Percentiles rank a stretch among this genome's conserved stretches.
phyloP scores from a whole-genome alignment of 2,113 vertebrate genomes.

The Sardina pilchardus region DNA sequence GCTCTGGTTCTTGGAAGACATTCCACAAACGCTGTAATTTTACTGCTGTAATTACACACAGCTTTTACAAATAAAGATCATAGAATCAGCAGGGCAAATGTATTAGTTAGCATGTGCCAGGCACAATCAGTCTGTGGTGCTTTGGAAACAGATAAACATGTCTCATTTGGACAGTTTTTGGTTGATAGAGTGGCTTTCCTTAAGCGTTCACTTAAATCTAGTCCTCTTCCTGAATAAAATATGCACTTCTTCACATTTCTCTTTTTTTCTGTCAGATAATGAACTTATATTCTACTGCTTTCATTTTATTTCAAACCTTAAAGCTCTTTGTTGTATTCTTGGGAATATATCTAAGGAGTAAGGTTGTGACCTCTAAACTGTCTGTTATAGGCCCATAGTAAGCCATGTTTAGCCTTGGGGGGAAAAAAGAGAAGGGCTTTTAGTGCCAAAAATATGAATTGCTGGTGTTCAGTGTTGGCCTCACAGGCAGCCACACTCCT shows the following conservation, averaged over 20 bases:
- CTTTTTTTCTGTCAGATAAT: background rate
- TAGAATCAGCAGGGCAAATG: background rate
- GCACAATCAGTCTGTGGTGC: background rate
- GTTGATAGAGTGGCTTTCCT: background rate
- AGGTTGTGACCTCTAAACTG: background rate
- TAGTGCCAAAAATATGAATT: slow-evolving; percentile 8
- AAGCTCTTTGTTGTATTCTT: background rate
- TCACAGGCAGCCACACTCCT: background rate
- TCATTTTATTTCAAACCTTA: background rate
- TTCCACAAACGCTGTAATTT: slow-evolving; percentile 3
- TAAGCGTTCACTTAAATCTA: background rate
- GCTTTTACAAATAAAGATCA: background rate
- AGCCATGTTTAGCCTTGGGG: background rate
- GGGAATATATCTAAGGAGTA: background rate
- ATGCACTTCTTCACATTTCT: background rate
- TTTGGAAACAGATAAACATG: background rate
- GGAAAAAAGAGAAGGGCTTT: background rate
- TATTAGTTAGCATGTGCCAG: slow-evolving; percentile 18
- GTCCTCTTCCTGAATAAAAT: background rate
- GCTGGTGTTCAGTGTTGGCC: background rate
- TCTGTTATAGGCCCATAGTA: background rate
- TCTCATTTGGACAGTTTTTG: background rate
- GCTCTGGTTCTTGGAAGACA: slow-evolving; percentile 15
- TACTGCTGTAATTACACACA: slow-evolving; percentile 12
- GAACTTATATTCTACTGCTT: background rate